A percentile compares a stretch with the other conserved stretches of the same genome.
phyloP scores from a whole-genome alignment of 2,113 vertebrate genomes.

The Probosciger aterrimus region DNA sequence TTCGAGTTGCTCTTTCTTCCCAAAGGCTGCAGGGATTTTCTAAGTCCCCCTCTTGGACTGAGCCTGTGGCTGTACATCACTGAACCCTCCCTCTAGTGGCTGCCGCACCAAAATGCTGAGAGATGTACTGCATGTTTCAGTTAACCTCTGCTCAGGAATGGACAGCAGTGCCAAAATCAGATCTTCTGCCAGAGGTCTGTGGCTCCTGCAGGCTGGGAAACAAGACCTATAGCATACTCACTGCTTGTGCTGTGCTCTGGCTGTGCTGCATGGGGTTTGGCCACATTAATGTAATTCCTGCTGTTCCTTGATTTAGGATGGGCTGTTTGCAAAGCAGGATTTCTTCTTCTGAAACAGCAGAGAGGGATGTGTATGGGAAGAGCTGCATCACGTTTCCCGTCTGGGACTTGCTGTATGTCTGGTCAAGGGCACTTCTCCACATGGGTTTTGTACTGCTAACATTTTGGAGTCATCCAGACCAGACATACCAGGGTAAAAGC shows the following conservation, averaged over 20 bases:
- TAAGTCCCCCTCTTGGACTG: fast-evolving
- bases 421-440: neutral
- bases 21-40: neutral
- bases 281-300: fast-evolving
- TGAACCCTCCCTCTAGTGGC: conserved; percentile 26
- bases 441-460: neutral
- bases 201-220: neutral
- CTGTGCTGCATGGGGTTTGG: fast-evolving
- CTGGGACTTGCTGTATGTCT: fast-evolving
- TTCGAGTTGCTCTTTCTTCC: neutral
- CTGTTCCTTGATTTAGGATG: neutral
- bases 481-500: conserved; percentile 33
- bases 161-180: neutral
- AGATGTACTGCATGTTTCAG: fast-evolving
- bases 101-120: neutral
- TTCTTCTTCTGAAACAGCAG: neutral
- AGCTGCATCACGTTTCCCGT: neutral
- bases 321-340: neutral
- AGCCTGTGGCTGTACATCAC: neutral
- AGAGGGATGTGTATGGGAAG: neutral
- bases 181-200: fast-evolving
- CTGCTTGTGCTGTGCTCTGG: fast-evolving
- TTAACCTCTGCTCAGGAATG: neutral
- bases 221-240: fast-evolving
- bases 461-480: neutral